These are phyloP conservation scores for Lepidurus packardi DNA, from an alignment of 1,140 invertebrate genomes.

Conservation along the genomic window DNA sequence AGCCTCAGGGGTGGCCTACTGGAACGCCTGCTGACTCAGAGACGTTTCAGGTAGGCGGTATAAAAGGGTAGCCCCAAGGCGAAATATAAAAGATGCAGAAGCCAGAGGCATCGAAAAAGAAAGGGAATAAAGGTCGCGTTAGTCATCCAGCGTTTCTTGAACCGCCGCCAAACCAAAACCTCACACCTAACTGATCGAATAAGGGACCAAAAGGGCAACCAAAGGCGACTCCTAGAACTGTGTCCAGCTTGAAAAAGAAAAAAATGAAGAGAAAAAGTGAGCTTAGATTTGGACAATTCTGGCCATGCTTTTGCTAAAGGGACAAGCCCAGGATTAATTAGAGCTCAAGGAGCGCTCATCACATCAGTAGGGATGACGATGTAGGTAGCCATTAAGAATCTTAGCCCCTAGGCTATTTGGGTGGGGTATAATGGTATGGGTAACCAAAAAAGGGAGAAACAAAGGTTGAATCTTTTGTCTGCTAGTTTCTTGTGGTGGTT, in stretches of 20 bases:
- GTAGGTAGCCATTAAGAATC: background rate
- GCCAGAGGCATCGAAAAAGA: background rate
- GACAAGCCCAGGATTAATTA: constrained; percentile 9
- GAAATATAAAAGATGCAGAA: background rate
- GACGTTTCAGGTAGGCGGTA: background rate
- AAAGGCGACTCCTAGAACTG: background rate
- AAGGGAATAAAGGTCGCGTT: background rate
- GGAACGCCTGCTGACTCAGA: background rate
- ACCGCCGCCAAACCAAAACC: background rate
- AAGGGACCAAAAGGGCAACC: background rate
- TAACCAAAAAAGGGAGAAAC: background rate
- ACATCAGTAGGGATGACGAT: constrained; percentile 7
- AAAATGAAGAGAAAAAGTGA: background rate
- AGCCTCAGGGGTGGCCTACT: background rate
- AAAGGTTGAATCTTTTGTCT: constrained; percentile 2
- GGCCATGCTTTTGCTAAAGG: background rate
- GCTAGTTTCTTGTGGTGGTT: background rate
- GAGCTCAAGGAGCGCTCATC: background rate
- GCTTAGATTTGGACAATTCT: background rate
- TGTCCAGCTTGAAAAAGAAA: background rate
- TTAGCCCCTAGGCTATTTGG: background rate
- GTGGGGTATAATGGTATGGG: background rate
- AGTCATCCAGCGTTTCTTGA: background rate
- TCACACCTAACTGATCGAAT: constrained; percentile 18
- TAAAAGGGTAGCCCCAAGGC: background rate